A percentile compares a stretch with the other conserved stretches of the same genome.
These are phyloP conservation scores for Idaea straminata DNA, from an alignment of 2,888 invertebrate species.

Conservation along the genomic window DNA sequence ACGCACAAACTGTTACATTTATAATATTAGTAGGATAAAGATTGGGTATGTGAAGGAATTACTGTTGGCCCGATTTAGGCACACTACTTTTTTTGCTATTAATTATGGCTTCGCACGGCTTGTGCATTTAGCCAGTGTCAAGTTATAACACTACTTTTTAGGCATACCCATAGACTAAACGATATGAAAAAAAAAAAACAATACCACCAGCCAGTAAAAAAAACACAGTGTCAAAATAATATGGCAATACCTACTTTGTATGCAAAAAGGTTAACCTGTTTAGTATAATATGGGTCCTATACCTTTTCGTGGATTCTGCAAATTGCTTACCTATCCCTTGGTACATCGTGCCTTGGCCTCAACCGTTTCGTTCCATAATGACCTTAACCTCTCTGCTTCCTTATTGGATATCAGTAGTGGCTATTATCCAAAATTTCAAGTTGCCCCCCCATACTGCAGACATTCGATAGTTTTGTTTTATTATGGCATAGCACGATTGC, in stretches of 20 bases:
- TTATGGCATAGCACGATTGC: no score
- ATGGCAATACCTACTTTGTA: background rate
- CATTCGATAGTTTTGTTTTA: background rate
- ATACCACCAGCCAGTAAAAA: no score
- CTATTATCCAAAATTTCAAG: background rate
- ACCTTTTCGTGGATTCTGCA: background rate
- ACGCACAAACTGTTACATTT: no score
- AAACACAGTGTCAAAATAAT: background rate
- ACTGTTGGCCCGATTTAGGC: no score
- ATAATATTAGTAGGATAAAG: no score
- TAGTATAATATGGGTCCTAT: background rate
- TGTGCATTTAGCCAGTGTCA: no score
- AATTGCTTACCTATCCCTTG: background rate
- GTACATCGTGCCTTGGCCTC: background rate
- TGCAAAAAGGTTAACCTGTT: background rate
- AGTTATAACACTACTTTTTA: no score
- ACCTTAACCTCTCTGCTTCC: background rate
- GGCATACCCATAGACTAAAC: no score
- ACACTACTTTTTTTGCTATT: no score
- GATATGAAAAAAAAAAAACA: no score
- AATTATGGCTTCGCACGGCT: no score
- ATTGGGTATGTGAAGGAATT: no score
- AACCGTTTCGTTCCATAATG: background rate
- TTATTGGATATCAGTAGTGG: background rate
- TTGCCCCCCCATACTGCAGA: background rate